Base-by-base conservation (phyloP, 1,140 invertebrate genomes). In the Drosophila kepulauana region DNA sequence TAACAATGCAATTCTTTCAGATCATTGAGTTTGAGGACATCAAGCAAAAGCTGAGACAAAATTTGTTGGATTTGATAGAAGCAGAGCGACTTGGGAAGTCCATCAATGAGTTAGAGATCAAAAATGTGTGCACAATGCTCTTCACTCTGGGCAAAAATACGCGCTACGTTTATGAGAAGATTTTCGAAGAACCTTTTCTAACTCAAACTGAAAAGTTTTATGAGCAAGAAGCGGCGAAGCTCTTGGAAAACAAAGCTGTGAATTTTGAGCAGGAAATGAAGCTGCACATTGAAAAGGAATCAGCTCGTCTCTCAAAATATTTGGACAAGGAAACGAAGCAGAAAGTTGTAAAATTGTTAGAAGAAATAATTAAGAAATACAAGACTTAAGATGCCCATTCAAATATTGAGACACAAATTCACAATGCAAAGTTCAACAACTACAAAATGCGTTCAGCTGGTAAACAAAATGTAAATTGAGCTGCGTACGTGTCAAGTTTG, bases 161-260 rank as follows among this genome's bases (percentile, higher is more conserved):
- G 2, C 30, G 61, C 2, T 51, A 63, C 8, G 15, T 45, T 8
- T 63, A 63, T 45, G 61, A 38, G 46, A 2, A 63, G 33, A 51
- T 38, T 5, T 63, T 63, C 20, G 61, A 63, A 6, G 6, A 13
- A 10, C 0, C 8, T 15, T 63, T 51, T 5, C 30, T 63, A 1
- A 2, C 11, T 10, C 45, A 51, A 25, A n/a, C 30, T 5, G 1
- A 6, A 7, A n/a, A 48, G 5, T 51, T 25, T 49, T 63, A 63
- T 20, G 33, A 20, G 38, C 20, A 5, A 0, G 15, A 48, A 62
- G 48, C 30, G 2, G 1, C 6, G 10, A 10, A 20, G 45, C 8
- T 62, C 8, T 7, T 33, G 13, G 15, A 15, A 7, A 13, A 41
- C 8, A 38, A 25, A 10, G 0, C 16, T 6, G 33, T 38, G 2